Conservation (phyloP, 2,888 invertebrate genomes). For the Nemurella pictetii region DNA sequence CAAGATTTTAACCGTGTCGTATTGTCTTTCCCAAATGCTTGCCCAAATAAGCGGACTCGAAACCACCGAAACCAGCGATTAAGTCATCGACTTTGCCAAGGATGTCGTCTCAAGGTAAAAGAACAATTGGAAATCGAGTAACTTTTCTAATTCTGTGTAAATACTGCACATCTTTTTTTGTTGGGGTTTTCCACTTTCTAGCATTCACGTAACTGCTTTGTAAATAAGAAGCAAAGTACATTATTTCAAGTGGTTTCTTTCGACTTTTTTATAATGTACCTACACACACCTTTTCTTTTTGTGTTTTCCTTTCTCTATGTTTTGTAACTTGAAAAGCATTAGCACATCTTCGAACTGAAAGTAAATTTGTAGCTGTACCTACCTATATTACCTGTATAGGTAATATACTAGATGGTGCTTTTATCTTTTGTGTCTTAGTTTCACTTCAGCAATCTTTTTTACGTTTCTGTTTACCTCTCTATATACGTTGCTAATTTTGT, state of each 20-base stretch:
- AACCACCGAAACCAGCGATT: slow-evolving; percentile 95
- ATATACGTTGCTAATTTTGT: too few relatives aligned
- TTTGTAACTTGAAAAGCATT: too few relatives aligned
- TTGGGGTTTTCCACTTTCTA: slow-evolving; percentile 19
- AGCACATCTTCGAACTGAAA: too few relatives aligned
- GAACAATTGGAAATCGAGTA: slow-evolving; percentile 27
- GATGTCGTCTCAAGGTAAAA: slow-evolving; percentile 91
- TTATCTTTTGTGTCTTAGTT: too few relatives aligned
- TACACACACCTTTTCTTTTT: not conserved
- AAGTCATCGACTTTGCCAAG: slow-evolving; percentile 93
- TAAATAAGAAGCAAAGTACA: slow-evolving; percentile 6
- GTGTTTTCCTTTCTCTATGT: not conserved
- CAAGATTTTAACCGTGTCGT: slow-evolving; percentile 10
- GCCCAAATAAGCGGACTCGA: slow-evolving; percentile 74
- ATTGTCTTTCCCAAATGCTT: slow-evolving; percentile 43
- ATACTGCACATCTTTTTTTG: slow-evolving; percentile 25
- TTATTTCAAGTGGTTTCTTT: slow-evolving; percentile 10
- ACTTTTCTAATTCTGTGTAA: slow-evolving; percentile 8
- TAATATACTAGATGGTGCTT: too few relatives aligned
- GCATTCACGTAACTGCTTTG: not conserved
- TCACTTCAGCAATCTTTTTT: too few relatives aligned
- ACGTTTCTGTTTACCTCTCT: too few relatives aligned
- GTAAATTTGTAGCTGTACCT: too few relatives aligned
- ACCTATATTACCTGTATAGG: too few relatives aligned
- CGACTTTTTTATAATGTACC: not conserved